Base-by-base conservation (phyloP, 2,888 invertebrate genomes). In the Acleris sparsana region DNA sequence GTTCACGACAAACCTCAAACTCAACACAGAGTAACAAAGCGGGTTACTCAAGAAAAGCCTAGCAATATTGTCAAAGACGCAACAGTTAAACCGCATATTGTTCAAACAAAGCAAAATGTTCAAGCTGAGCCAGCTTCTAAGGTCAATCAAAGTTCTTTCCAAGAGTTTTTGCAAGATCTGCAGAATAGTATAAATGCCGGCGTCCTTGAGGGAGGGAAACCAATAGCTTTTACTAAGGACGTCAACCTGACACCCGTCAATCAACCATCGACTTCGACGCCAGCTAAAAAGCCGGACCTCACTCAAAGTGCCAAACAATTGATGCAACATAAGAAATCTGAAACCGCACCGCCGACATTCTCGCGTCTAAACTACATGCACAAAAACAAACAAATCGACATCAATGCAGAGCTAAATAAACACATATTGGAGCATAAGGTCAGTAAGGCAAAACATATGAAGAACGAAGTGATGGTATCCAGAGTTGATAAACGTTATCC, bases 291-390 rank as follows among this genome's bases (percentile, higher is more conserved):
- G 46, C 18, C 44, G 17, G 61, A 66, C 11, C 9, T 55, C 62
- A 49, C 74, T 53, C 81, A 75, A 74, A 70, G 83, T 85, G 82
- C 84, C 82, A 88, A 87, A 88, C 76, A 72, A 72, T 46, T 70
- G 62, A 62, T 74, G 48, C 80, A 73, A 51, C 74, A 76, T 57
- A 88, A 85, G 74, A 87, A 85, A 73, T 76, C 75, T 9, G 88
- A 89, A 43, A 80, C 79, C 62, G 85, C 83, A 29, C 85, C 86
- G 3, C 87, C 90, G 62, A 92, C 92, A 3, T 92, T 92, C 73
- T 79, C 92, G 16, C 86, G 92, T 33, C 84, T 87, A 56, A 90
- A 84, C 70, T 92, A 91, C 70, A 82, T 89, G 81, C 89, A 90
- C 71, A 92, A 87, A 75, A 88, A 80, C 69, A 87, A 87, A 74